These are phyloP conservation scores for Notolabrus celidotus DNA, from an alignment of 2,797 vertebrate genomes.

Conservation along the genomic window DNA sequence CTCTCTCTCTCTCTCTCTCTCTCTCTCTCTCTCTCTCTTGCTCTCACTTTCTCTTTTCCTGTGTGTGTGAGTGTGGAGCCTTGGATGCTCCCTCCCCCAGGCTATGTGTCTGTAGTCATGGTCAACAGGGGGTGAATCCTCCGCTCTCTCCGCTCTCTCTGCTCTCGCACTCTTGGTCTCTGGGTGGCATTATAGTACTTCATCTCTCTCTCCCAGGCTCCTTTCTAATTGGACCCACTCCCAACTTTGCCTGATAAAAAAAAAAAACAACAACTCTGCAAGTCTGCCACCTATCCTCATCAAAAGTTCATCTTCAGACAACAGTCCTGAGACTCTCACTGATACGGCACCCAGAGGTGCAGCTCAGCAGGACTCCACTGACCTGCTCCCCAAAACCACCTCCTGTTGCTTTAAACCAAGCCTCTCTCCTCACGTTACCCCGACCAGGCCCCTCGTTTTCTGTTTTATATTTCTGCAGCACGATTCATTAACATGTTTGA, in stretches of 20 bases:
- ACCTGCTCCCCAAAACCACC: not conserved
- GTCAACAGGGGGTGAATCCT: slow-evolving; percentile 73
- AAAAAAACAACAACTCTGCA: slow-evolving; percentile 3
- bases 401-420: slow-evolving; percentile 48
- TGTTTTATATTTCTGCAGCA: slow-evolving; percentile 29
- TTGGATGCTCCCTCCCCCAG: slow-evolving; percentile 70
- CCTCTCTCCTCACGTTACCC: not conserved
- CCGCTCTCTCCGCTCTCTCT: slow-evolving; percentile 59
- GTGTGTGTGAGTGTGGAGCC: slow-evolving; percentile 51
- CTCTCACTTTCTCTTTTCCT: slow-evolving; percentile 1
- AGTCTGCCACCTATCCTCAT: slow-evolving; percentile 46
- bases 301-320: slow-evolving; percentile 34
- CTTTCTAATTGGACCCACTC: slow-evolving; percentile 65
- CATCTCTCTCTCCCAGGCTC: slow-evolving; percentile 60
- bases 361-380: slow-evolving; percentile 2
- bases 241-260: slow-evolving; percentile 18
- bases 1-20: not conserved
- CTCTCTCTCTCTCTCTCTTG: not conserved
- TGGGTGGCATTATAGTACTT: slow-evolving; percentile 57
- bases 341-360: slow-evolving; percentile 37
- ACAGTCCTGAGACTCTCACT: slow-evolving; percentile 21
- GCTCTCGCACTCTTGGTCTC: slow-evolving; percentile 60
- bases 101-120: slow-evolving; percentile 77
- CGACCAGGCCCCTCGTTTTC: not conserved
- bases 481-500: slow-evolving; percentile 81